phyloP scores from a whole-genome alignment of 2,797 vertebrate species.

The Eupleurogrammus muticus region DNA sequence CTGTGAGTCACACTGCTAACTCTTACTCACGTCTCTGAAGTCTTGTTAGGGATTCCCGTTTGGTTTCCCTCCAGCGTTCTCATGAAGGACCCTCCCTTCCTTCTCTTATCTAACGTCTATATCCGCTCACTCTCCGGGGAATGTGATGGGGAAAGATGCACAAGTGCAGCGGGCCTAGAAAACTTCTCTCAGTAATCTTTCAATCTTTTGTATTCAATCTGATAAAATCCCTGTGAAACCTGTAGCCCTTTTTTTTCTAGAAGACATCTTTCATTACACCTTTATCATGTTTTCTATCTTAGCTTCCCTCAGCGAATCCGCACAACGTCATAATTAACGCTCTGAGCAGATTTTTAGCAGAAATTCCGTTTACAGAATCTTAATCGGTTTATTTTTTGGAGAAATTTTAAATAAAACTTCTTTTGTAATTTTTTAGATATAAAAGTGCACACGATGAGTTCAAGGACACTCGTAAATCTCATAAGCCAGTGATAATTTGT shows the following conservation, averaged over 20 bases:
- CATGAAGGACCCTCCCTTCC: slow-evolving; percentile 13
- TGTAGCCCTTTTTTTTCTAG: neutral
- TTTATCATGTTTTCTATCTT: slow-evolving; percentile 5
- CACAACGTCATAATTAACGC: slow-evolving; percentile 13
- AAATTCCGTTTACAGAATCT: too few relatives aligned
- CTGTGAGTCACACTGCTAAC: slow-evolving; percentile 24
- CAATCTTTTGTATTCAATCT: slow-evolving; percentile 33
- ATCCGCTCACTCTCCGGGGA: slow-evolving; percentile 3
- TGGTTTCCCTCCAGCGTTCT: slow-evolving; percentile 21
- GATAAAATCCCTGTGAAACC: slow-evolving; percentile 31
- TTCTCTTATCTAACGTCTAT: neutral
- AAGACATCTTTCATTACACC: slow-evolving; percentile 7
- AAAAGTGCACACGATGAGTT: too few relatives aligned
- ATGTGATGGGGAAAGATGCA: neutral
- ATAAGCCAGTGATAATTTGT: too few relatives aligned
- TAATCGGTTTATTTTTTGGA: too few relatives aligned
- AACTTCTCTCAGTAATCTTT: slow-evolving; percentile 22
- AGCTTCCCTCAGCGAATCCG: slow-evolving; percentile 17
- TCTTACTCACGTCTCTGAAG: slow-evolving; percentile 51
- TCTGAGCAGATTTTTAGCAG: too few relatives aligned
- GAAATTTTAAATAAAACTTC: too few relatives aligned
- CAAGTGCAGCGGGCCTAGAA: neutral
- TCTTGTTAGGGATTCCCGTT: slow-evolving; percentile 61
- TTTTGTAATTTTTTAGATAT: too few relatives aligned
- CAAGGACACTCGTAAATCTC: too few relatives aligned